Evolutionary conservation across 2,888 invertebrate genomes (phyloP), one percentile per base, ranked within the genome.

Genomic region (Thymelicus acteon): DNA sequence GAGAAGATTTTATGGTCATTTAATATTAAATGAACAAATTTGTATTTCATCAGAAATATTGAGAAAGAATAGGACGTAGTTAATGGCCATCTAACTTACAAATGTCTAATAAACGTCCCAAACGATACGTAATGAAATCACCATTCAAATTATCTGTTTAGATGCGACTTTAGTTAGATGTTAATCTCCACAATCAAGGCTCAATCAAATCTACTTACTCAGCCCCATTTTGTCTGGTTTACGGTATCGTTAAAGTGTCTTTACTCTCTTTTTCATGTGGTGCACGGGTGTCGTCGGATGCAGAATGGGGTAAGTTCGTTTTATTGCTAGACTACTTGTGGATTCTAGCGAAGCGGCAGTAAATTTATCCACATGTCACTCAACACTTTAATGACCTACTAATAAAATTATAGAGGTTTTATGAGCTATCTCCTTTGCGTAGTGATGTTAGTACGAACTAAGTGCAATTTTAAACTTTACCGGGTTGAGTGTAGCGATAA

Each of bases 271-370:
- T 92, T 94, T 93, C 92, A 92, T 93, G 93, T 91, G 93, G 87
- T 81, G 88, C 84, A 80, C 80, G 82, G 76, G 61, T 24, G 19
- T 79, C 81, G 80, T 79, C 81, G 84, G 82, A 82, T 85, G 83
- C 90, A 95, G 95, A 95, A 95, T 89, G 95, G 95, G 94, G 95
- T 95, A 91, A 95, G 95, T 89, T 76, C 72, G 76, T 75, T 84
- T 90, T 90, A 90, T 87, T 85, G 78, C 81, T 77, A 74, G 76
- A 80, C 80, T 77, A 88, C 89, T 90, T 90, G 89, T 90, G 81
- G 88, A 87, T 88, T 88, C 85, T 80, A 82, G 79, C 78, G 81
- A 84, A 82, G 72, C 64, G 73, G 47, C 70, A 71, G 72, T 77
- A 78, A 79, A 77, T 75, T 76, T 76, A 77, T 75, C 76, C 72